Evolutionary conservation across 2,113 vertebrate genomes (phyloP), one percentile per base, ranked within the genome.

Genomic region (Dinomys branickii): DNA sequence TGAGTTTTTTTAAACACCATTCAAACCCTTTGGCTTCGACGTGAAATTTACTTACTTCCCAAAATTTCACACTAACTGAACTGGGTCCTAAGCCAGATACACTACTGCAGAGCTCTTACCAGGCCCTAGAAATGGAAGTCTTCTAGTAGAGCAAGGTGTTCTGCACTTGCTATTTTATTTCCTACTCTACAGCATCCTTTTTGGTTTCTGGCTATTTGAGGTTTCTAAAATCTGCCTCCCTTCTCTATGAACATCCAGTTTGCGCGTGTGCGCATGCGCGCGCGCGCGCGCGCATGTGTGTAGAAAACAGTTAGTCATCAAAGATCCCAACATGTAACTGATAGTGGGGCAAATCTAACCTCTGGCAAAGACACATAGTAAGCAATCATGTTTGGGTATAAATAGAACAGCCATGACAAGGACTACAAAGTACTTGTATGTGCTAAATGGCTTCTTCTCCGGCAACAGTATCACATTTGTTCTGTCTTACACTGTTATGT

Each of bases 221-320:
- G 30, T 86, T 92, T 77, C 35, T 69, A 82, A 86, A 90, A 85
- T 63, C 58, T 90, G 26, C 41, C n/a, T 61, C n/a, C 65, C 81
- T 65, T 41, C 75, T 94, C 58, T 73, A 38, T 28, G 61, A 28
- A 84, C 30, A 93, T n/a, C 71, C 5, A 80, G 28, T 82, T 87
- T 50, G 47, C 9, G 47, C 9, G 47, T 50, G 47, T 50, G 47
- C 9, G 47, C 9, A 50, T 50, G 47, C 9, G 47, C 9, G 47
- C 9, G 47, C 9, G 47, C 9, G 47, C 9, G 9, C 9, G 9
- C 47, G 9, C 9, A 50, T 20, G 61, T 3, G 58, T 17, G 50
- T 35, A 78, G 67, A 91, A 92, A 94, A 77, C 6, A 41, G 77
- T 28, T 50, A 94, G 3, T 58, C 44, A 88, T 71, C 24, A 67